Conservation (phyloP, 1,140 invertebrate species). For the Leptinotarsa defecta region DNA sequence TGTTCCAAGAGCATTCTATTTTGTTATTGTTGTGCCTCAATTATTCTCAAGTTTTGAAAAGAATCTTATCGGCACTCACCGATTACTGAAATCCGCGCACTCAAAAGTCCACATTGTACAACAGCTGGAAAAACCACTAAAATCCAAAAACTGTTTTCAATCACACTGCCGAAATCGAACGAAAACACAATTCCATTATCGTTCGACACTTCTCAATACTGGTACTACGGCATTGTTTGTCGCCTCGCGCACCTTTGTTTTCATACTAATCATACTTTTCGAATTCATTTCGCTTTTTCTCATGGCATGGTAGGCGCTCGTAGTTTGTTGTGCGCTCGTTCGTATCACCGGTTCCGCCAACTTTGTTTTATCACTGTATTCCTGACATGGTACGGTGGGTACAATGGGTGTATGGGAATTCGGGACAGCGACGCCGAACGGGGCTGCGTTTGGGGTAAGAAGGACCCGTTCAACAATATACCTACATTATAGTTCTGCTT, state of each 20-base stretch:
- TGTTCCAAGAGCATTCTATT: too few relatives aligned
- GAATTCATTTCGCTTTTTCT: conserved; percentile 23
- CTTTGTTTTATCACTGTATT: conserved; percentile 26
- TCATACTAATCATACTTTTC: conserved; percentile 18
- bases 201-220: too few relatives aligned
- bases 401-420: conserved; percentile 10
- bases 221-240: neutral
- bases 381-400: conserved; percentile 12
- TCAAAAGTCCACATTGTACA: too few relatives aligned
- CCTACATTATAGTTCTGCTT: neutral
- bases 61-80: too few relatives aligned
- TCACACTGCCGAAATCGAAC: too few relatives aligned
- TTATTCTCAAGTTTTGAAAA: too few relatives aligned
- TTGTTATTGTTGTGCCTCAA: too few relatives aligned
- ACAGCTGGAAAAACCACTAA: too few relatives aligned
- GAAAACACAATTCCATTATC: too few relatives aligned
- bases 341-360: conserved; percentile 28
- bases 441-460: neutral
- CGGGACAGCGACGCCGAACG: neutral
- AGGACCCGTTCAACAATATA: neutral
- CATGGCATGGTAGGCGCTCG: conserved; percentile 8
- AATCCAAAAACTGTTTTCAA: too few relatives aligned
- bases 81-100: too few relatives aligned
- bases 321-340: conserved; percentile 20
- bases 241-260: conserved; percentile 22